Percentiles rank a stretch among this genome's conserved stretches.
phyloP scores from a whole-genome alignment of 1,140 invertebrate genomes.

The Microplitis mediator region DNA sequence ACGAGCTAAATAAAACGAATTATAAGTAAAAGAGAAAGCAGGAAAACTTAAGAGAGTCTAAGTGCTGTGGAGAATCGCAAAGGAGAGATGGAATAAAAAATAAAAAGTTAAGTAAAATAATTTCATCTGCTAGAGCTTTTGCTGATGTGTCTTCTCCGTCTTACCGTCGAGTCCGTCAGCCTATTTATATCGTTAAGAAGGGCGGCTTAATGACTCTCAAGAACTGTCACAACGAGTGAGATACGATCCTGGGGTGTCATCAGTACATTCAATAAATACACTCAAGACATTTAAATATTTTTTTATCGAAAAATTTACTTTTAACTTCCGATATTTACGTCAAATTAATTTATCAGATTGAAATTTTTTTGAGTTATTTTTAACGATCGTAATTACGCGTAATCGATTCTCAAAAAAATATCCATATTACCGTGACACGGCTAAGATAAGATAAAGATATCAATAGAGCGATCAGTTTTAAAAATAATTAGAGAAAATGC shows the following conservation, averaged over 20 bases:
- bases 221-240: slow-evolving; percentile 52
- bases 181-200: slow-evolving; percentile 61
- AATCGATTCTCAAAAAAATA: background rate
- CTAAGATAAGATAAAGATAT: background rate
- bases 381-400: background rate
- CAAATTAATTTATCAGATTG: too few relatives aligned
- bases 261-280: slow-evolving; percentile 23
- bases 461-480: too few relatives aligned
- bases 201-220: slow-evolving; percentile 59
- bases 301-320: too few relatives aligned
- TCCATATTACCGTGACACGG: background rate
- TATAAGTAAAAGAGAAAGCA: slow-evolving; percentile 34
- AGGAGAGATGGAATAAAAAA: slow-evolving; percentile 26
- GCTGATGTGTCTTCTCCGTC: background rate
- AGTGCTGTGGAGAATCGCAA: slow-evolving; percentile 37
- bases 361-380: background rate
- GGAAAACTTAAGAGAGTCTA: slow-evolving; percentile 31
- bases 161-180: slow-evolving; percentile 37
- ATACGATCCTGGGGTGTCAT: slow-evolving; percentile 45
- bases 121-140: background rate
- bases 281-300: background rate
- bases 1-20: slow-evolving; percentile 24
- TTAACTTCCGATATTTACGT: too few relatives aligned
- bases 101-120: slow-evolving; percentile 13
- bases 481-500: too few relatives aligned